phyloP scores from a whole-genome alignment of 2,888 invertebrate genomes.

The Pterostichus niger region DNA sequence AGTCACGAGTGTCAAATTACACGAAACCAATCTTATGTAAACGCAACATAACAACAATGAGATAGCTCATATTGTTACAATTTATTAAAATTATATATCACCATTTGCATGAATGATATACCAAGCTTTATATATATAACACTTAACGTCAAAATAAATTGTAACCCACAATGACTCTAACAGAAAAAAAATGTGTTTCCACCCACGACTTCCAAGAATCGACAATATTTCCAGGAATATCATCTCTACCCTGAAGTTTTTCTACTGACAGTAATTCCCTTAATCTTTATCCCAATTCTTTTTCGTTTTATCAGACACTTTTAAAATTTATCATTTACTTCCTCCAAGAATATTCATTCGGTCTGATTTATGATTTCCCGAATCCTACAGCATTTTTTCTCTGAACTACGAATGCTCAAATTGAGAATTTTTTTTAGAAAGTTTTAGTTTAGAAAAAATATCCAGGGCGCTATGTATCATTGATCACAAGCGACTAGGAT shows the following conservation, averaged over 20 bases:
- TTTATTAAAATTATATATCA: too few relatives aligned
- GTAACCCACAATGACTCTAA: not conserved
- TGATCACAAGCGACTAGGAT: slow-evolving; percentile 17
- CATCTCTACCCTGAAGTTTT: slow-evolving; percentile 2
- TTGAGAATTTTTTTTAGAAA: slow-evolving; percentile 27
- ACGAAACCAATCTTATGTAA: too few relatives aligned
- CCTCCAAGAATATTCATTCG: slow-evolving; percentile 21
- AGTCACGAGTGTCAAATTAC: too few relatives aligned
- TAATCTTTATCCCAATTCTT: slow-evolving; percentile 50
- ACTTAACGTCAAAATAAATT: not conserved
- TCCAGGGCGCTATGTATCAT: slow-evolving; percentile 7
- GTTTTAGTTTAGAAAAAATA: not conserved
- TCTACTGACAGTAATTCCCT: slow-evolving; percentile 41
- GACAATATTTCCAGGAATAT: slow-evolving; percentile 36
- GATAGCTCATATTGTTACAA: too few relatives aligned
- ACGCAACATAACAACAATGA: too few relatives aligned
- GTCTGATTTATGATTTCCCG: slow-evolving; percentile 51
- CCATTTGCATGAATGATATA: too few relatives aligned
- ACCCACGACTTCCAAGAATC: not conserved
- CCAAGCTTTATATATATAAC: not conserved
- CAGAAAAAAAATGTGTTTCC: too few relatives aligned
- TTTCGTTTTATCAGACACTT: slow-evolving; percentile 43
- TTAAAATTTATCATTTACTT: slow-evolving; percentile 54
- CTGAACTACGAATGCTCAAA: not conserved
- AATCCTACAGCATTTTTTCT: not conserved